These are phyloP conservation scores for Fragum fragum DNA, from an alignment of 2,888 invertebrate species.

Conservation along the genomic window DNA sequence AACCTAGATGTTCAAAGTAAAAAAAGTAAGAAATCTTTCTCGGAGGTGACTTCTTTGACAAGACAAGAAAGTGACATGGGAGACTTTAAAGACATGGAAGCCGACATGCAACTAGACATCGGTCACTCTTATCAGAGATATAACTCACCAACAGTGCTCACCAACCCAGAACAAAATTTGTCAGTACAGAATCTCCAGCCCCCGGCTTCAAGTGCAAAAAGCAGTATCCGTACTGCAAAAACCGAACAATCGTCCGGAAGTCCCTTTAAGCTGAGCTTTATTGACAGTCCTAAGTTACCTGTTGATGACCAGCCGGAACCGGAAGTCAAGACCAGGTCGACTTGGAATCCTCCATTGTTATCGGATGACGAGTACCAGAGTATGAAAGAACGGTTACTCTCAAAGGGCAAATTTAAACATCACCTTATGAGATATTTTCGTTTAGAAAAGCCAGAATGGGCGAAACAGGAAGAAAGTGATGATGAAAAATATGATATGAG, in stretches of 20 bases:
- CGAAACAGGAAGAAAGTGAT: constrained; percentile 46
- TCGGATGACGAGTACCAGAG: constrained; percentile 27
- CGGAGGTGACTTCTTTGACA: background rate
- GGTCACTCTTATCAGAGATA: constrained; percentile 15
- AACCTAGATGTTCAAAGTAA: background rate
- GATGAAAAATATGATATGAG: constrained; percentile 60
- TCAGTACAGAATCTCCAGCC: constrained; percentile 1
- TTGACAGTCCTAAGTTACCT: constrained; percentile 28
- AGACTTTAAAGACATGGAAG: constrained; percentile 1
- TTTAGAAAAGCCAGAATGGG: constrained; percentile 40
- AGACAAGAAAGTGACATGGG: constrained; percentile 7
- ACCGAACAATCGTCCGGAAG: constrained; percentile 18
- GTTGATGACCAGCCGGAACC: background rate
- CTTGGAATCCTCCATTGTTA: constrained; percentile 48
- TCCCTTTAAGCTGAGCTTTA: constrained; percentile 36
- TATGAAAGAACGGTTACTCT: constrained; percentile 40
- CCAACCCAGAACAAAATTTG: background rate
- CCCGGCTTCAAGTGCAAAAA: constrained; percentile 11
- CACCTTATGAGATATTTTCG: constrained; percentile 49
- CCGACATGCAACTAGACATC: constrained; percentile 8
- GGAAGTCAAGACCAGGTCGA: background rate
- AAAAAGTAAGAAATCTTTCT: constrained; percentile 9
- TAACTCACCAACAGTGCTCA: constrained; percentile 12
- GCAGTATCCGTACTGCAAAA: constrained; percentile 9
- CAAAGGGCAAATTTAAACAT: constrained; percentile 56